These are phyloP conservation scores for Macrotis lagotis DNA, from an alignment of 2,113 vertebrate species.

Conservation along the genomic window DNA sequence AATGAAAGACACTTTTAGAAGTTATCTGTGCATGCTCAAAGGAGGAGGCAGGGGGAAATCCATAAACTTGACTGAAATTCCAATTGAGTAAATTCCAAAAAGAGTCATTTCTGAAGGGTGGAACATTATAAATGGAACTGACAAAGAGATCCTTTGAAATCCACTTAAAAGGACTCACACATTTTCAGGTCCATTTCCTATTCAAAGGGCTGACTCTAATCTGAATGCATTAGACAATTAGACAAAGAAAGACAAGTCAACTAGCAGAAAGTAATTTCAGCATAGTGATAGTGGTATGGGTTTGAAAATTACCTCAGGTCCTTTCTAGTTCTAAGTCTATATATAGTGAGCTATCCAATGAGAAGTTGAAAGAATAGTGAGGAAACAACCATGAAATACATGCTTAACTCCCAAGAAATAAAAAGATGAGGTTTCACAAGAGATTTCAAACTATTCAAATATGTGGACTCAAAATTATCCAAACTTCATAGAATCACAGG, in stretches of 20 bases:
- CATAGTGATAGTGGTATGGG: conserved; percentile 48
- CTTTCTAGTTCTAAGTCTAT: background rate
- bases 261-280: conserved; percentile 2
- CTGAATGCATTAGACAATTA: background rate
- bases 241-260: background rate
- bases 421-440: background rate
- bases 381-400: background rate
- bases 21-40: too few relatives aligned
- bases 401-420: background rate
- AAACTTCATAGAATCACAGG: background rate
- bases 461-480: background rate
- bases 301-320: background rate
- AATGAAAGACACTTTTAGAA: too few relatives aligned
- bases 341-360: background rate
- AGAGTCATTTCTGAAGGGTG: too few relatives aligned
- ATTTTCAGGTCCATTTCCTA: background rate
- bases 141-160: background rate
- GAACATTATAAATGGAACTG: background rate
- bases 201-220: background rate
- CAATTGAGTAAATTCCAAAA: too few relatives aligned
- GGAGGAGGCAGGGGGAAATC: too few relatives aligned
- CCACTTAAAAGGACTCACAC: background rate
- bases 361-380: background rate
- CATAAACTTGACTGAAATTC: too few relatives aligned
- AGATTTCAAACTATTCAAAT: background rate